Percentiles rank a stretch among this genome's conserved stretches.
These are phyloP conservation scores for Choreutis nemorana DNA, from an alignment of 2,888 invertebrate species.

Conservation along the genomic window DNA sequence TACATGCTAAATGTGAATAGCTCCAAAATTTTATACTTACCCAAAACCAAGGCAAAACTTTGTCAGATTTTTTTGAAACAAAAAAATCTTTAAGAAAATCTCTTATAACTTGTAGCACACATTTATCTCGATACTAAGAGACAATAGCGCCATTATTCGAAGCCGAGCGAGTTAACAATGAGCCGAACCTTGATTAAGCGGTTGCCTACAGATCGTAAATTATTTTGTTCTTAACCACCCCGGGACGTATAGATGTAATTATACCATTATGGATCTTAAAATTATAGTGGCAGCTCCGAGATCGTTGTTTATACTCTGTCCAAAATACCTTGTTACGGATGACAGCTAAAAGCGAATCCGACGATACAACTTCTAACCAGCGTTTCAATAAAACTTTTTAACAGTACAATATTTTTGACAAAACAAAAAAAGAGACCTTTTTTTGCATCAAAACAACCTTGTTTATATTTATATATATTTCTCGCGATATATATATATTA, in stretches of 20 bases:
- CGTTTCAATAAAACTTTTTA: constrained; percentile 2
- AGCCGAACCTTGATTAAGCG: constrained; percentile 51
- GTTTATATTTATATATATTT: no score
- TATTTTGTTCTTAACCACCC: constrained; percentile 29
- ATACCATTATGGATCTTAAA: background rate
- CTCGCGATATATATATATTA: no score
- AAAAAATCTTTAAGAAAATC: background rate
- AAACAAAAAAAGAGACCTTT: constrained; percentile 3
- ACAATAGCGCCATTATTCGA: constrained; percentile 50
- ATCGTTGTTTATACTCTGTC: constrained; percentile 5
- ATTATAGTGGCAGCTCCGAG: background rate
- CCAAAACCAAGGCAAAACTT: no score
- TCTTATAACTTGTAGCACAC: constrained; percentile 15
- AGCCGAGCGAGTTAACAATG: constrained; percentile 44
- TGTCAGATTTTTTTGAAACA: no score
- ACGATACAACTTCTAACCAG: no score
- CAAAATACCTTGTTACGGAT: no score
- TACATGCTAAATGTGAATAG: no score
- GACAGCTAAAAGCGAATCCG: no score
- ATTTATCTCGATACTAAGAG: constrained; percentile 43
- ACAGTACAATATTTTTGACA: constrained; percentile 4
- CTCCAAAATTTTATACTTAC: no score
- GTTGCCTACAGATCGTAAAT: constrained; percentile 40
- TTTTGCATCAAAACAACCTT: constrained; percentile 9
- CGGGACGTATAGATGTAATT: constrained; percentile 9